These are phyloP conservation scores for Patiria miniata DNA, from an alignment of 35 echinoderm and acorn worm genomes.

Conservation along the genomic window DNA sequence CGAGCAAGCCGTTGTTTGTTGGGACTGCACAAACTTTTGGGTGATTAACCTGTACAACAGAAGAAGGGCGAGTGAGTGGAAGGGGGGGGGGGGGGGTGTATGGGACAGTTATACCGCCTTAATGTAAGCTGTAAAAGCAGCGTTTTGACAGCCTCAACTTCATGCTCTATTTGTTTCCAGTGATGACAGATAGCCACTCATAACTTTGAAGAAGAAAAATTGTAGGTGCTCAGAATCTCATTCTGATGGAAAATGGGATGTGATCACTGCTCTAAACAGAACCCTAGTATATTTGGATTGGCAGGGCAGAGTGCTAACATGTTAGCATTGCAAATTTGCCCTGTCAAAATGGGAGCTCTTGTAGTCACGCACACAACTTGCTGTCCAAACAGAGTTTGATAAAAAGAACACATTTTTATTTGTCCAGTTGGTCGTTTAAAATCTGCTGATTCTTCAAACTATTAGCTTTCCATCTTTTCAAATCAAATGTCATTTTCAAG, in stretches of 20 bases:
- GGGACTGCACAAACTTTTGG: slow-evolving; percentile 31
- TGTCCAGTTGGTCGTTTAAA: too few species aligned
- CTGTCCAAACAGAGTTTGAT: too few species aligned
- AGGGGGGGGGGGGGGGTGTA: background rate
- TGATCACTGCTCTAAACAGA: slow-evolving; percentile 2
- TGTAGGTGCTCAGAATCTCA: background rate
- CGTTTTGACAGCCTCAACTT: slow-evolving; percentile 1
- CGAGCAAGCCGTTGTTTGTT: slow-evolving; percentile 36
- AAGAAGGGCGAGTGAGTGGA: background rate
- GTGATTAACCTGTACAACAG: slow-evolving; percentile 40
- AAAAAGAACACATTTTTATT: too few species aligned
- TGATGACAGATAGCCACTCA: slow-evolving; percentile 1
- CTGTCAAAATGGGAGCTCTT: too few species aligned
- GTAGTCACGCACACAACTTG: too few species aligned
- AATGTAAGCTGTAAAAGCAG: slow-evolving; percentile 3
- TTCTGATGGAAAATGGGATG: slow-evolving; percentile 9
- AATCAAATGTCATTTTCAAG: too few species aligned
- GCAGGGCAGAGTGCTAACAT: background rate
- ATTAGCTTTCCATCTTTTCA: too few species aligned
- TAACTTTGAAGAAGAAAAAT: slow-evolving; percentile 23
- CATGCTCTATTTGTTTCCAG: slow-evolving; percentile 17
- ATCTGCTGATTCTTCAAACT: too few species aligned
- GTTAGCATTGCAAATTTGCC: slow-evolving; percentile 21
- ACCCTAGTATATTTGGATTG: background rate
- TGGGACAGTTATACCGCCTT: background rate